Conservation (phyloP, 37 sponge, comb jelly and placozoan genomes). For the Halichondria panicea region DNA sequence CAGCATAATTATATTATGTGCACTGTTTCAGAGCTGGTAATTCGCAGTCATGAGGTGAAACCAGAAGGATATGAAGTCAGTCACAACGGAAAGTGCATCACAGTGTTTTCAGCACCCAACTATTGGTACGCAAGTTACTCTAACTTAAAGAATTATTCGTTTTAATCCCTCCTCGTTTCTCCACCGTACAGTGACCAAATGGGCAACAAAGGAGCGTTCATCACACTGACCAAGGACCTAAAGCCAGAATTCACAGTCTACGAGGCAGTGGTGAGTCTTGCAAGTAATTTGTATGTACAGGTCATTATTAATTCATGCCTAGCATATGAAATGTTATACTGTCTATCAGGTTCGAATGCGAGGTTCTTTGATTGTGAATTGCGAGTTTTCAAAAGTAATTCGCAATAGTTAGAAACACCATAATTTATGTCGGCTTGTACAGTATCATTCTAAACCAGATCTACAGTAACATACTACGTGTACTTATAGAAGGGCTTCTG, state of each 20-base stretch:
- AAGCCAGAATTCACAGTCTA: constrained; percentile 87
- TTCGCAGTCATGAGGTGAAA: constrained; percentile 97
- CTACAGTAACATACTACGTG: too few relatives aligned
- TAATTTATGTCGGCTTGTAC: too few relatives aligned
- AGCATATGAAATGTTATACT: neutral
- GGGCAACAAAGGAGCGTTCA: constrained; percentile 98
- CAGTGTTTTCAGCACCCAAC: constrained; percentile 99
- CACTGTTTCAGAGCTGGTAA: constrained; percentile 60
- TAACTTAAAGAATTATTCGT: constrained; percentile 2
- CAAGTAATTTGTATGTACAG: neutral
- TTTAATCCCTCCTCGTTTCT: neutral
- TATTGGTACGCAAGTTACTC: constrained; percentile 73
- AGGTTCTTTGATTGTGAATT: too few relatives aligned
- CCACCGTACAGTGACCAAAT: constrained; percentile 93
- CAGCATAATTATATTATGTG: too few relatives aligned
- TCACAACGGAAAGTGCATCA: constrained; percentile 93
- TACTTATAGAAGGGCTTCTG: too few relatives aligned
- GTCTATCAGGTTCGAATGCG: too few relatives aligned
- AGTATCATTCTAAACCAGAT: too few relatives aligned
- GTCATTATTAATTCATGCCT: neutral
- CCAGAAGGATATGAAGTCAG: constrained; percentile 95
- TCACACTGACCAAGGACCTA: constrained; percentile 78
- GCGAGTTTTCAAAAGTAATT: too few relatives aligned
- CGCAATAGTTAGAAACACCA: too few relatives aligned
- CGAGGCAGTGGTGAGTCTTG: constrained; percentile 86